Evolutionary conservation across 2,888 invertebrate genomes (phyloP), one percentile per base, ranked within the genome.

Genomic region (Euplexia lucipara): DNA sequence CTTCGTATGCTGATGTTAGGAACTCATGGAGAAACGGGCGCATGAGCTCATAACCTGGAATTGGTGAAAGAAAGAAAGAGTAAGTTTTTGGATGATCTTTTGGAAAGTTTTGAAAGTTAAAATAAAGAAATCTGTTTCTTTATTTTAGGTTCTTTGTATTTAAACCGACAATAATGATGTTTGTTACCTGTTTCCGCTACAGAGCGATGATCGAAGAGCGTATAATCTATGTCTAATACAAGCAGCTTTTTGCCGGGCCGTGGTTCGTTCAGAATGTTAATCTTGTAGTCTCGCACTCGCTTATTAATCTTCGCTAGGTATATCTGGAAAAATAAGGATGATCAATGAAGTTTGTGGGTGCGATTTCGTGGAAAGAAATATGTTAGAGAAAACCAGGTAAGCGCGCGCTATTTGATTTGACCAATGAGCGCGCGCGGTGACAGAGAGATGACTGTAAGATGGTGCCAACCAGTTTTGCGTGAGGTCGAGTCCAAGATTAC

Each of bases 161-260:
- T n/a, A n/a, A 26, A 5, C 26, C 26, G 5, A 26, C 26, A 26
- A 26, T 26, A 18, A 7, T 12, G 18, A 9, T 12, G 5, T 22
- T 18, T 10, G 3, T 82, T 82, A 92, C 97, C 97, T 75, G 97
- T 97, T 90, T 99, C 98, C 0, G 99, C 99, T 0, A 97, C 96
- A 34, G 99, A 99, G 90, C 98, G 97, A 89, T 99, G 99, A 94
- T 99, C 99, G 88, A 99, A 99, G 22, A 99, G 93, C 1, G 99
- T 99, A 86, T 99, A 99, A 90, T 99, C 99, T 86, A 99, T 99
- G 87, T 99, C 99, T 54, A 99, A 93, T 0, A 99, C 99, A 0
- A 99, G 96, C 12, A 99, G 94, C 84, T 98, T 98, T 90, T 99
- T 99, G 8, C 97, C 98, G 6, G 97, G 96, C 18, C 99, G 94